phyloP scores from a whole-genome alignment of 2,888 invertebrate genomes.

The Drosophila hamatofila region DNA sequence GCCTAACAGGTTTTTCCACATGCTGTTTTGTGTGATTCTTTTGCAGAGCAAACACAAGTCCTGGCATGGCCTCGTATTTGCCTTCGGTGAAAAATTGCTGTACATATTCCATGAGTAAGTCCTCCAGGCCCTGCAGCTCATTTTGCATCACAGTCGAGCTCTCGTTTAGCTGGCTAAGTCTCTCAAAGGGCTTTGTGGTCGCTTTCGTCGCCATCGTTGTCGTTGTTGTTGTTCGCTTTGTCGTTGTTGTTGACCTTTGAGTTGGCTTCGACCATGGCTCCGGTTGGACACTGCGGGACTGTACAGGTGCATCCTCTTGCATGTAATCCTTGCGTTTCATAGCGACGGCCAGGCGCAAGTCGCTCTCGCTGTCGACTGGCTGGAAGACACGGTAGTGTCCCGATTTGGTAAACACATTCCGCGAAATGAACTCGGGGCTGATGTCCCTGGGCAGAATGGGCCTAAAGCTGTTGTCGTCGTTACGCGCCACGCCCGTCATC shows the following conservation, averaged over 20 bases:
- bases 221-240: constrained; percentile 3
- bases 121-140: constrained; percentile 77
- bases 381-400: constrained; percentile 83
- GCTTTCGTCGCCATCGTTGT: constrained; percentile 8
- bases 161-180: constrained; percentile 17
- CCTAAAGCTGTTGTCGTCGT: constrained; percentile 77
- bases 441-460: constrained; percentile 78
- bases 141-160: constrained; percentile 45
- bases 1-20: constrained; percentile 82
- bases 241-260: not conserved
- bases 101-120: constrained; percentile 77
- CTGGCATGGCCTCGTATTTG: constrained; percentile 77
- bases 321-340: constrained; percentile 53
- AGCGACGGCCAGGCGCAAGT: constrained; percentile 68
- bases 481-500: constrained; percentile 48
- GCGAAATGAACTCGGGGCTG: constrained; percentile 76
- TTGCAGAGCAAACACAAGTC: constrained; percentile 74
- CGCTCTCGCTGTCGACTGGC: constrained; percentile 76
- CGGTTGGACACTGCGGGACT: not conserved
- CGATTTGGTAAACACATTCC: constrained; percentile 80
- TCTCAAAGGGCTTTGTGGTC: constrained; percentile 13
- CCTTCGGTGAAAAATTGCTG: constrained; percentile 77
- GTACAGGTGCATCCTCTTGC: constrained; percentile 27
- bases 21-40: constrained; percentile 84
- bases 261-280: constrained; percentile 8